Evolutionary conservation across 2,797 vertebrate species (phyloP).

Genomic region (Limosa lapponica): DNA sequence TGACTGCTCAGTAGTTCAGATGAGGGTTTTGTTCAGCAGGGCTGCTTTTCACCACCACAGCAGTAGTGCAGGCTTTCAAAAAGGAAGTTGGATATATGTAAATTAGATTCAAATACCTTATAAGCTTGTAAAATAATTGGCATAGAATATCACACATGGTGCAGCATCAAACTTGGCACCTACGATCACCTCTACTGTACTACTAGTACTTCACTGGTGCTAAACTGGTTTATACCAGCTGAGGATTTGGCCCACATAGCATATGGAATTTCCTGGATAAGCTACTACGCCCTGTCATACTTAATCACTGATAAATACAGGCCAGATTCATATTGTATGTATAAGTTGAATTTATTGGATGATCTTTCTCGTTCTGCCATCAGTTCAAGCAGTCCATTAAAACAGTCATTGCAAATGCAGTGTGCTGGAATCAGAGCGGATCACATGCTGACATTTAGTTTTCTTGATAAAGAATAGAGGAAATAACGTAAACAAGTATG

Average conservation of each 20-base stretch:
- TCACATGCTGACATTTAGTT: conserved; percentile 61
- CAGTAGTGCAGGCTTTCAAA: conserved; percentile 3
- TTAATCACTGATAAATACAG: conserved; percentile 39
- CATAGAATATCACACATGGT: conserved; percentile 29
- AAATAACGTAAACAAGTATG: conserved; percentile 70
- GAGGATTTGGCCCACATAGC: conserved; percentile 22
- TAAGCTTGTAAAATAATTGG: conserved; percentile 55
- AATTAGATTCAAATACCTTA: conserved; percentile 56
- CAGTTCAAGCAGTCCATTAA: not conserved
- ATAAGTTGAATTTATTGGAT: not conserved
- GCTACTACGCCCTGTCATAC: not conserved
- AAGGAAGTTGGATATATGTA: conserved; percentile 39
- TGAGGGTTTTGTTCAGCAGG: not conserved
- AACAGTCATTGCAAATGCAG: not conserved
- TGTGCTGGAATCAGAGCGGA: conserved; percentile 50
- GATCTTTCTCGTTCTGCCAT: conserved; percentile 29
- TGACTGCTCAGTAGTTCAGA: not conserved
- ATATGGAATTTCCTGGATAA: conserved; percentile 58
- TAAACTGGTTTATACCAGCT: conserved; percentile 46
- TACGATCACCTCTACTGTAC: not conserved
- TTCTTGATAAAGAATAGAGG: conserved; percentile 68
- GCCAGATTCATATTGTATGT: conserved; percentile 11
- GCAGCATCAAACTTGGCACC: conserved; percentile 40
- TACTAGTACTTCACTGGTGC: conserved; percentile 19
- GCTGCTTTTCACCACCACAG: not conserved